These are phyloP conservation scores for Diabrotica balteata DNA, from an alignment of 2,888 invertebrate species.

Conservation along the genomic window DNA sequence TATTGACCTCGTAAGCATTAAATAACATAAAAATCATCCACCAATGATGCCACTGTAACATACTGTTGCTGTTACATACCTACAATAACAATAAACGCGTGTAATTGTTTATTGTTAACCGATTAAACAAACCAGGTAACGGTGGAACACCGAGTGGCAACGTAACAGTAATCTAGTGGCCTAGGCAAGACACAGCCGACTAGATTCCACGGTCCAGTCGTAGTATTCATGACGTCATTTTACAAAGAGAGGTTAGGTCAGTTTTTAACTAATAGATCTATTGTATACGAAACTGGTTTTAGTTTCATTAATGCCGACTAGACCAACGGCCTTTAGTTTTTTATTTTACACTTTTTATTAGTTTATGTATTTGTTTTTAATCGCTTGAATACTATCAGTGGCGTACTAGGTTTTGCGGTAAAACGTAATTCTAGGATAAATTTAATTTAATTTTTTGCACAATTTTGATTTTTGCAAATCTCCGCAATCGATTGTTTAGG, in stretches of 20 bases:
- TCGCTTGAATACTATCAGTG: background rate
- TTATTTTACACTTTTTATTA: no score
- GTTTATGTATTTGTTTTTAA: conserved; percentile 4
- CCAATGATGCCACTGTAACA: no score
- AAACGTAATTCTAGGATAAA: no score
- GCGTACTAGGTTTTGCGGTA: no score
- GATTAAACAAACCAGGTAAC: conserved; percentile 21
- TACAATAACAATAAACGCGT: background rate
- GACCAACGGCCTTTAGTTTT: background rate
- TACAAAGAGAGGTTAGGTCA: conserved; percentile 19
- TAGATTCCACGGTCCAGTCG: conserved; percentile 17
- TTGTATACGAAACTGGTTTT: conserved; percentile 1
- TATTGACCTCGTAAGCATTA: no score
- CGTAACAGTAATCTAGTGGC: conserved; percentile 36
- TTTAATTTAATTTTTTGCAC: no score
- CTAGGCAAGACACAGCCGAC: conserved; percentile 33
- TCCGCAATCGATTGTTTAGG: no score
- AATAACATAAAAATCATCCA: no score
- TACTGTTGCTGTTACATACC: background rate
- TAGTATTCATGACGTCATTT: conserved; percentile 16
- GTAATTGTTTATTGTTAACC: conserved; percentile 16
- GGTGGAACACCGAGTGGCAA: conserved; percentile 13
- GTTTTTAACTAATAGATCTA: conserved; percentile 1
- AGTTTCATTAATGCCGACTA: conserved; percentile 3
- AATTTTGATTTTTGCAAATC: no score